Base-by-base conservation (phyloP, 2,888 invertebrate species). In the Tryphoninae sp. region DNA sequence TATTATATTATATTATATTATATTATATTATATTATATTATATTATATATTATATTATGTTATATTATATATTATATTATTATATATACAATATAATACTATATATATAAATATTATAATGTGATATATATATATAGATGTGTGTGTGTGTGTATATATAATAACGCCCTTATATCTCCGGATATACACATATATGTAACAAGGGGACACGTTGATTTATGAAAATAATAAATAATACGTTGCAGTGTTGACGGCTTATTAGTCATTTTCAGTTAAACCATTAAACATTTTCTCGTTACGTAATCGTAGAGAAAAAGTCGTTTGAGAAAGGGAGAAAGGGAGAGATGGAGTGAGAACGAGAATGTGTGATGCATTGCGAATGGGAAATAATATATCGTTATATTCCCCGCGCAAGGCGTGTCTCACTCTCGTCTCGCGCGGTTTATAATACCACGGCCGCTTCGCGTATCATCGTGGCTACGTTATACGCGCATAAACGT, bases 321-420 rank as follows among this genome's bases (percentile, higher is more conserved):
- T 82, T 82, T 81, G 68, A 71, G 73, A 80, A 33, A 68, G 11
- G 9, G n/a, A 1, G 33, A 65, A 49, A 42, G 16, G 11, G 53
- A 59, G 23, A 33, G 33, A 33, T 4, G 33, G 33, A 26, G 33
- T 23, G 79, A 79, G 42, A 22, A 19, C 19, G 75, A 55, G 49
- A 67, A 59, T 59, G 67, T 72, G 83, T 81, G 84, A 84, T 84
- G 82, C 83, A 83, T 84, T 83, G 84, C 84, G 82, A 84, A 84
- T 83, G 83, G 83, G 73, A 84, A 84, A 84, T 84, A 84, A 84
- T 83, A 83, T 83, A 84, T 84, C 83, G 82, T 75, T 80, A 82
- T 80, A 73, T 74, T 74, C 67, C 51, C 59, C 67, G 67, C 80
- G 58, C 76, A 69, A 83, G 83, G 83, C 82, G 83, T 83, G 82